Conservation (phyloP, 2,113 vertebrate genomes). For the Datnioides undecimradiatus region DNA sequence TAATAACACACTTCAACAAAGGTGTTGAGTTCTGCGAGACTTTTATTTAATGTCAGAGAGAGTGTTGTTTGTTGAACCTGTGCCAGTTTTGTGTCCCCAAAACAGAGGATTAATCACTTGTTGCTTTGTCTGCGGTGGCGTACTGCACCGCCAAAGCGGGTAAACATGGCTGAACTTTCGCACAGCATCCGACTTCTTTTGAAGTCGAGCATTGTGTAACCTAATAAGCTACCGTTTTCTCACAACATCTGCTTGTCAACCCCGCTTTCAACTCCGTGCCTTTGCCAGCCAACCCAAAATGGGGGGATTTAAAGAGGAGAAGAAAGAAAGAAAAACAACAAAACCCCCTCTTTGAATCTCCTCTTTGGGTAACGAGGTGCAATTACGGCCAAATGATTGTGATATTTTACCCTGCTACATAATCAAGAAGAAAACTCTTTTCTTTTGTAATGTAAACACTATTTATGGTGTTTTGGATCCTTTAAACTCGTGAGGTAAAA, state of each 20-base stretch:
- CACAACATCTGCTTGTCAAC: slow-evolving; percentile 85
- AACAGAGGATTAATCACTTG: slow-evolving; percentile 74
- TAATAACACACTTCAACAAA: slow-evolving; percentile 15
- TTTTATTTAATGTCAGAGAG: slow-evolving; percentile 45
- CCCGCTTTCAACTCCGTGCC: slow-evolving; percentile 72
- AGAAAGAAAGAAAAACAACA: slow-evolving; percentile 66
- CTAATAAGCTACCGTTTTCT: slow-evolving; percentile 83
- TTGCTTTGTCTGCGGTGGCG: slow-evolving; percentile 57
- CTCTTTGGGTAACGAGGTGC: slow-evolving; percentile 68
- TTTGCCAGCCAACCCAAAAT: slow-evolving; percentile 69
- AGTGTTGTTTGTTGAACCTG: slow-evolving; percentile 66
- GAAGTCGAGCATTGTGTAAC: slow-evolving; percentile 80
- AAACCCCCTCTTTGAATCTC: slow-evolving; percentile 51
- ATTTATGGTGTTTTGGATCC: slow-evolving; percentile 61
- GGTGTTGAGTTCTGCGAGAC: slow-evolving; percentile 34
- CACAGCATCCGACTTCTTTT: slow-evolving; percentile 70
- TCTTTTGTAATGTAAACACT: slow-evolving; percentile 68
- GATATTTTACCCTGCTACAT: slow-evolving; percentile 70
- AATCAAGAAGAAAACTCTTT: slow-evolving; percentile 59
- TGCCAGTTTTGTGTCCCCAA: slow-evolving; percentile 63
- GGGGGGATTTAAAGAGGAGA: slow-evolving; percentile 59
- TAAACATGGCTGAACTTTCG: slow-evolving; percentile 73
- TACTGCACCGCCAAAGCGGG: slow-evolving; percentile 42
- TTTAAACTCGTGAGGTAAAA: slow-evolving; percentile 46
- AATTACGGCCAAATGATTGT: slow-evolving; percentile 78